phyloP scores from a whole-genome alignment of 2,888 invertebrate genomes.

The Amphipoea lucens region DNA sequence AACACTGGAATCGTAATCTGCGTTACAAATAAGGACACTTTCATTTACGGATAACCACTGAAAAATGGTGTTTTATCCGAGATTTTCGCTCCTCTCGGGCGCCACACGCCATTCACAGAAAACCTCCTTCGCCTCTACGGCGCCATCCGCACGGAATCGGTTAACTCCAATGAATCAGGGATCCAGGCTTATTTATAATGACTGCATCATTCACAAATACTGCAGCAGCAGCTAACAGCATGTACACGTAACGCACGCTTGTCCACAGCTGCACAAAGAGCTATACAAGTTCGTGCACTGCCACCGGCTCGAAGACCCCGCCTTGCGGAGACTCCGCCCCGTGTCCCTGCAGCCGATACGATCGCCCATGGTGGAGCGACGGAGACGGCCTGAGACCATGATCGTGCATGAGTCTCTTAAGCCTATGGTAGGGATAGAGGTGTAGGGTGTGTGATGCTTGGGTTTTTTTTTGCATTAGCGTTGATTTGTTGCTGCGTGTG shows the following conservation, averaged over 20 bases:
- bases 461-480: background rate
- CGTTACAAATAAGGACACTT: too few relatives aligned
- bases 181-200: background rate
- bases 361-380: constrained; percentile 61
- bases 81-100: too few relatives aligned
- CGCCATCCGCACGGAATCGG: too few relatives aligned
- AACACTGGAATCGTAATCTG: too few relatives aligned
- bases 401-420: constrained; percentile 76
- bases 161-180: background rate
- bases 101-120: too few relatives aligned
- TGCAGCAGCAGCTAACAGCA: constrained; percentile 44
- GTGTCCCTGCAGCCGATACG: constrained; percentile 75
- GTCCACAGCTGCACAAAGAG: constrained; percentile 85
- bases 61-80: too few relatives aligned
- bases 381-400: constrained; percentile 77
- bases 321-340: constrained; percentile 69
- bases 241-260: constrained; percentile 37
- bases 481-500: constrained; percentile 1
- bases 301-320: constrained; percentile 49
- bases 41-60: too few relatives aligned
- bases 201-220: background rate
- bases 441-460: constrained; percentile 31
- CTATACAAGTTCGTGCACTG: constrained; percentile 79
- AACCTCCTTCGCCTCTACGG: too few relatives aligned
- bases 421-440: constrained; percentile 71